Evolutionary conservation across 92 coral and sea anemone genomes (phyloP), one percentile per base, ranked within the genome.

Genomic region (Zoanthus sociatus): DNA sequence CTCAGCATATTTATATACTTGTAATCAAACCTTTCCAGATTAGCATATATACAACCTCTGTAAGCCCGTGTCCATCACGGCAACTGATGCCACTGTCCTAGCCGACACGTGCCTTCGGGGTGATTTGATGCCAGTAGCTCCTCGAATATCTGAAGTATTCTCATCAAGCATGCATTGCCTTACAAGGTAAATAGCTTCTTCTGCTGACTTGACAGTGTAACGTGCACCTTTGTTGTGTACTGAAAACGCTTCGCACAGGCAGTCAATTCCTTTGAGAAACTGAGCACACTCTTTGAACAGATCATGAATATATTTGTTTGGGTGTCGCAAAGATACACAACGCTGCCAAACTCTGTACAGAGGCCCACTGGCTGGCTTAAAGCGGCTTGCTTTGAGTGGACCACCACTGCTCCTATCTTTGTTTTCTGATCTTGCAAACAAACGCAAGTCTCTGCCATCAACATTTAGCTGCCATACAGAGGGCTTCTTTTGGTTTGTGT

Each of bases 41-140:
- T 26, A 26, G 26, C 26, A 26, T 26, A 26, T 26, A 26, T 26
- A 26, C 26, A 26, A 26, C 0, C 26, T 26, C 26, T 26, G 26
- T 26, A 26, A 26, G 26, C 26, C 26, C 26, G 26, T 26, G 26
- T 26, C 26, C 26, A 26, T 26, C 26, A 26, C 47, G 14, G 21
- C 84, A 48, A 91, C 93, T 60, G 92, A 91, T 60, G 78, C 75
- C 33, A 91, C 93, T 63, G 93, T 91, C 84, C 70, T 88, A 64
- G 93, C 92, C 9, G 89, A 86, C 32, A 91, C 90, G 78, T 91
- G 91, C 14, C 94, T 93, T 71, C 89, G 88, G 17, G 89, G 91
- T 73, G 26, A 26, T 37, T 26, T 26, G 0, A 26, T 26, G 26
- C 26, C 26, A 26, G 26, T 26, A 26, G 26, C 26, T 26, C 26